Conservation (phyloP, 1,140 invertebrate genomes). For the Megalonaias nervosa region DNA sequence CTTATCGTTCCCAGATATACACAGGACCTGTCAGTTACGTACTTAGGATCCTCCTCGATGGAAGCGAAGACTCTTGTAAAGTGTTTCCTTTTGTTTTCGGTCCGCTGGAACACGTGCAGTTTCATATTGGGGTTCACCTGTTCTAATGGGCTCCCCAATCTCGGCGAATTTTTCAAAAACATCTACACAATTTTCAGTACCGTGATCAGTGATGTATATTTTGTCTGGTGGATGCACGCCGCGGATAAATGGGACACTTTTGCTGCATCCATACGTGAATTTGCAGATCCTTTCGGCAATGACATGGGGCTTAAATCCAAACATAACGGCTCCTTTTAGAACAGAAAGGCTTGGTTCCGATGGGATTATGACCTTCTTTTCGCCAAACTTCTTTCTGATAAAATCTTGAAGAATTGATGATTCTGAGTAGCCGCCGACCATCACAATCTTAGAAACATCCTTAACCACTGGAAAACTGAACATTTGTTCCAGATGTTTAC, state of each 20-base stretch:
- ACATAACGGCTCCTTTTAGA: slow-evolving; percentile 41
- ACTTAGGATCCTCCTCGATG: neutral
- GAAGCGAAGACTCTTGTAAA: neutral
- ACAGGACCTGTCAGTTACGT: neutral
- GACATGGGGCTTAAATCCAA: slow-evolving; percentile 19
- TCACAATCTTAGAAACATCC: slow-evolving; percentile 17
- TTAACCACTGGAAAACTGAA: slow-evolving; percentile 2
- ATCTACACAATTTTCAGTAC: slow-evolving; percentile 11
- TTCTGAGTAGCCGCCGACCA: slow-evolving; percentile 43
- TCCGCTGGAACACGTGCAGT: too few relatives aligned
- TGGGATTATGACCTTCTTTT: slow-evolving; percentile 30
- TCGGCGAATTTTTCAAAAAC: slow-evolving; percentile 24
- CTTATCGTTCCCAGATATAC: neutral
- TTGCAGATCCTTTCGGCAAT: slow-evolving; percentile 1
- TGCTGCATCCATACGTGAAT: slow-evolving; percentile 13
- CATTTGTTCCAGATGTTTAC: neutral
- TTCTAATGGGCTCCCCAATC: slow-evolving; percentile 11
- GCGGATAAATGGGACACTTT: neutral
- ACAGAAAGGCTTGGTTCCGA: slow-evolving; percentile 29
- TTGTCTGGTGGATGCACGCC: neutral
- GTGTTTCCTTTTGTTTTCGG: neutral
- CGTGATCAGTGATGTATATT: slow-evolving; percentile 4
- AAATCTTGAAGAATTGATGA: slow-evolving; percentile 22
- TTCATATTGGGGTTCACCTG: too few relatives aligned
- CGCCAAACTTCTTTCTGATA: slow-evolving; percentile 3